phyloP scores from a whole-genome alignment of 2,888 invertebrate species.

The Hylaea fasciaria region DNA sequence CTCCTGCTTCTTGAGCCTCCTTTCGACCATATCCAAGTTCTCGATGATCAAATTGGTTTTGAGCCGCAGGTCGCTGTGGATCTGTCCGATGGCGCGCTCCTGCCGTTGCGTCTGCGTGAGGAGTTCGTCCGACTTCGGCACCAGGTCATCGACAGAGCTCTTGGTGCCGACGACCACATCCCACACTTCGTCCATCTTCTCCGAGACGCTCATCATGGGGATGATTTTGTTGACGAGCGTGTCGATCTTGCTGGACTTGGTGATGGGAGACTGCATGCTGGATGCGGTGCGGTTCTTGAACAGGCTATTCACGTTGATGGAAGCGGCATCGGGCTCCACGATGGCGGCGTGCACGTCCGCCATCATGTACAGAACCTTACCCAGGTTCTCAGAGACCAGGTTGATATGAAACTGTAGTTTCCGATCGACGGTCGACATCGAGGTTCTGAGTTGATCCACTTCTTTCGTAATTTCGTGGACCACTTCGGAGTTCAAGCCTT shows the following conservation, averaged over 20 bases:
- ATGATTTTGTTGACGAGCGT: constrained; percentile 92
- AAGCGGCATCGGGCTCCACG: constrained; percentile 88
- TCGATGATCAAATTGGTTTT: constrained; percentile 95
- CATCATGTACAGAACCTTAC: constrained; percentile 91
- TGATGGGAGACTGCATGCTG: constrained; percentile 84
- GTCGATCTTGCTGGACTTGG: constrained; percentile 91
- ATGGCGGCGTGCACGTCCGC: constrained; percentile 93
- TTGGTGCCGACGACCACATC: constrained; percentile 95
- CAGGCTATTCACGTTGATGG: constrained; percentile 79
- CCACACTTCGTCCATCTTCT: constrained; percentile 97
- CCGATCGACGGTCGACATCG: constrained; percentile 91
- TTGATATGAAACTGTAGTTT: constrained; percentile 94
- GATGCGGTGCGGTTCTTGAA: constrained; percentile 84
- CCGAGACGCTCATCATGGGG: constrained; percentile 93
- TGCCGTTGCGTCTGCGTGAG: constrained; percentile 94
- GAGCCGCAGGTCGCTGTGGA: constrained; percentile 91
- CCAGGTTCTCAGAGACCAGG: constrained; percentile 92
- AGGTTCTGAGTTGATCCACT: constrained; percentile 90
- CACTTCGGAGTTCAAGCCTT: constrained; percentile 92
- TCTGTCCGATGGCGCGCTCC: constrained; percentile 93
- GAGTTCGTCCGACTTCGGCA: constrained; percentile 94
- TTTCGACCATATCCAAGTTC: constrained; percentile 94
- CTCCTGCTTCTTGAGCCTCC: constrained; percentile 92
- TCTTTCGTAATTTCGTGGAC: constrained; percentile 93
- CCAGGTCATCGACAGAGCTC: constrained; percentile 92